Conservation (phyloP, 2,797 vertebrate species). For the Kryptopterus vitreolus region DNA sequence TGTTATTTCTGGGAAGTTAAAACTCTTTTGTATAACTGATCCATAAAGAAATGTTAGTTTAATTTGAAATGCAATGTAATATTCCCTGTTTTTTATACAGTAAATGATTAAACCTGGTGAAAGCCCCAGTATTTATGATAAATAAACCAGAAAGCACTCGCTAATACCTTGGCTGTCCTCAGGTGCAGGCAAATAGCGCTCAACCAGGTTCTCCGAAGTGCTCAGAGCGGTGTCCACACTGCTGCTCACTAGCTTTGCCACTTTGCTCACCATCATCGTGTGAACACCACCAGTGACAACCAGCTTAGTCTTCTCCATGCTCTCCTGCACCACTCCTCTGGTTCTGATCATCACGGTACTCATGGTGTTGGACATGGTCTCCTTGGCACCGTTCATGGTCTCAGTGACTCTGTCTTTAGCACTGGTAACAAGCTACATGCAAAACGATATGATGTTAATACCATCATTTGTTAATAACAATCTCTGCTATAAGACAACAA, state of each 20-base stretch:
- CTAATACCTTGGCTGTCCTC: slow-evolving; percentile 80
- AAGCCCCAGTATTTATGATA: not conserved
- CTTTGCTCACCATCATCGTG: slow-evolving; percentile 81
- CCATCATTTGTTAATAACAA: not conserved
- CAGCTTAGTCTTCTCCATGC: slow-evolving; percentile 82
- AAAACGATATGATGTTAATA: not conserved
- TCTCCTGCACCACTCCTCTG: slow-evolving; percentile 78
- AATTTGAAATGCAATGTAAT: not conserved
- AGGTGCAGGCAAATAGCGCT: slow-evolving; percentile 86
- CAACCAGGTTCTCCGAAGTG: slow-evolving; percentile 85
- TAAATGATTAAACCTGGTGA: not conserved
- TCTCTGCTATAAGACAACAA: not conserved
- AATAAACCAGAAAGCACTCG: not conserved
- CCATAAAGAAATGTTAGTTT: not conserved
- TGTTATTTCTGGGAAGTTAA: slow-evolving; percentile 2
- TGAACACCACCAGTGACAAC: slow-evolving; percentile 81
- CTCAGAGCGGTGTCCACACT: slow-evolving; percentile 82
- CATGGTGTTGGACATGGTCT: slow-evolving; percentile 77
- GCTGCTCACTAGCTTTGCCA: slow-evolving; percentile 78
- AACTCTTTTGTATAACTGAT: slow-evolving; percentile 20
- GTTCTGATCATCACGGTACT: slow-evolving; percentile 80
- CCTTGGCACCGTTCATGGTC: slow-evolving; percentile 81
- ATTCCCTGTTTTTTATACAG: not conserved
- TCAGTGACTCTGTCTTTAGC: slow-evolving; percentile 80
- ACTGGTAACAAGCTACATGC: slow-evolving; percentile 80